A percentile compares a stretch with the other conserved stretches of the same genome.
These are phyloP conservation scores for Drosophila ochracea DNA, from an alignment of 2,888 invertebrate genomes.

Conservation along the genomic window DNA sequence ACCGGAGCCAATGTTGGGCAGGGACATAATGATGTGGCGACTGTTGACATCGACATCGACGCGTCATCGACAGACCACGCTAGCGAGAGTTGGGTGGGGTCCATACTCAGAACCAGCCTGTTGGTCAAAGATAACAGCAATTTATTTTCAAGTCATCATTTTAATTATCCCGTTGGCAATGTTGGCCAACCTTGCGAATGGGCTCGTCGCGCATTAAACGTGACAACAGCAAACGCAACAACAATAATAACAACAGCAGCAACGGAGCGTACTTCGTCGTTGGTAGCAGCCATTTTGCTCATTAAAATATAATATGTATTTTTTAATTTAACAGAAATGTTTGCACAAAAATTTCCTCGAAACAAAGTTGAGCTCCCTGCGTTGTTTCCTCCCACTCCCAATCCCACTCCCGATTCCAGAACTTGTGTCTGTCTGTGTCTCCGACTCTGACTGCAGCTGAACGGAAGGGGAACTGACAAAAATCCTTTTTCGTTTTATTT, in stretches of 20 bases:
- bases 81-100: constrained; percentile 2
- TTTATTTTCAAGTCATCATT: constrained; percentile 84
- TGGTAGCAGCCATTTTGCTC: constrained; percentile 81
- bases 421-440: constrained; percentile 55
- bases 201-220: constrained; percentile 75
- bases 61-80: constrained; percentile 67
- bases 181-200: constrained; percentile 68
- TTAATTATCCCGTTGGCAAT: constrained; percentile 83
- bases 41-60: constrained; percentile 68
- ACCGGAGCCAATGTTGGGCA: constrained; percentile 29
- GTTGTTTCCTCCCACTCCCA: constrained; percentile 50
- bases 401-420: constrained; percentile 34
- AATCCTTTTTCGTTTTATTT: constrained; percentile 39
- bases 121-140: constrained; percentile 84
- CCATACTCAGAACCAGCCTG: constrained; percentile 63
- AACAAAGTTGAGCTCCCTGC: constrained; percentile 70
- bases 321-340: constrained; percentile 84
- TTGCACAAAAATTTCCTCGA: constrained; percentile 82
- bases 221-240: constrained; percentile 59
- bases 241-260: constrained; percentile 11
- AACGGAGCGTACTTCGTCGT: constrained; percentile 27
- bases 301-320: constrained; percentile 85
- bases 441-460: constrained; percentile 45
- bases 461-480: constrained; percentile 17
- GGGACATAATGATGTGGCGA: constrained; percentile 65